These are phyloP conservation scores for Chrysogorgia sp. DNA, from an alignment of 92 coral and sea anemone genomes.

Conservation along the genomic window DNA sequence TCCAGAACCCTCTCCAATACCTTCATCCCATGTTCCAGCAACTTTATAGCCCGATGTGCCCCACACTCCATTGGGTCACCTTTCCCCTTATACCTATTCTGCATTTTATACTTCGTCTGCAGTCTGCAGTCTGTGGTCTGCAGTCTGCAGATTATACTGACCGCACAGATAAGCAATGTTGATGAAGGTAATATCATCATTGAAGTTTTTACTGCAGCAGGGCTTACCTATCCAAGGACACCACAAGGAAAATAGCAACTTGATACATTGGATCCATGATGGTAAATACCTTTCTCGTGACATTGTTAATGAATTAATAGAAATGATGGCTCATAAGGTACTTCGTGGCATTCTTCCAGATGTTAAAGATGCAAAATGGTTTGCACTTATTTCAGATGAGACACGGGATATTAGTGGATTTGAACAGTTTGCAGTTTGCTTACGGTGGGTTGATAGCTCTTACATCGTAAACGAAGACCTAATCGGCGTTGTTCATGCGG, in stretches of 20 bases:
- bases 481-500: not conserved
- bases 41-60: no score
- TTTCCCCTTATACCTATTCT: no score
- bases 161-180: not conserved
- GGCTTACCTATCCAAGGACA: constrained; percentile 4
- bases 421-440: constrained; percentile 3
- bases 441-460: not conserved
- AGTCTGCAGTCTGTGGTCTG: no score
- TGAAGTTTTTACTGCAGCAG: not conserved
- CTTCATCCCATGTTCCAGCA: no score
- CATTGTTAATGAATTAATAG: not conserved
- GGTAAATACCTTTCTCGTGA: constrained; percentile 7
- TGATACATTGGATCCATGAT: not conserved
- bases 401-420: constrained; percentile 1
- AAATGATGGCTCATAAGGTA: not conserved
- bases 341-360: constrained; percentile 3
- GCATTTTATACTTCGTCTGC: no score
- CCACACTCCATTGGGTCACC: no score
- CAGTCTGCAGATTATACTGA: no score
- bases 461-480: not conserved
- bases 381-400: not conserved
- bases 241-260: not conserved
- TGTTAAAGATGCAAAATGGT: not conserved
- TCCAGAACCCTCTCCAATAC: no score
- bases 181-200: not conserved